Percentiles rank a stretch among this genome's conserved stretches.
phyloP scores from a whole-genome alignment of 2,797 vertebrate genomes.

The Notamacropus eugenii region DNA sequence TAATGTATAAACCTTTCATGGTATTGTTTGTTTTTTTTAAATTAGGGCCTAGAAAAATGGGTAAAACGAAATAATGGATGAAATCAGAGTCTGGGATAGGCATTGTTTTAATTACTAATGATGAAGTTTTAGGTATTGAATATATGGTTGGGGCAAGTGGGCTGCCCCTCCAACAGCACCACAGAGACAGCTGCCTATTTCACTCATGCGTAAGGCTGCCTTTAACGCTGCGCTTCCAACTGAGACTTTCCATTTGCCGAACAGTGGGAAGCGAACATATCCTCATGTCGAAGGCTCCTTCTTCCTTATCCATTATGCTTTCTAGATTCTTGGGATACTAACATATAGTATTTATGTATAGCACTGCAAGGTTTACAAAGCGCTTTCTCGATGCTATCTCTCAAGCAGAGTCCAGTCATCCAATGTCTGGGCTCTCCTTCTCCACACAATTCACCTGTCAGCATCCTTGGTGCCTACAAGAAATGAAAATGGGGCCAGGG shows the following conservation, averaged over 20 bases:
- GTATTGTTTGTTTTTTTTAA: background rate
- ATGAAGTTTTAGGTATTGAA: background rate
- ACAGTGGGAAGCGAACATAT: background rate
- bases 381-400: background rate
- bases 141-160: background rate
- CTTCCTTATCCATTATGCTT: background rate
- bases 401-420: background rate
- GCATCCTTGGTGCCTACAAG: background rate
- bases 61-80: background rate
- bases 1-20: background rate
- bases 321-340: background rate
- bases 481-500: background rate
- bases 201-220: background rate
- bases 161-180: background rate
- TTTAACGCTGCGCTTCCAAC: background rate
- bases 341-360: background rate
- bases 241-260: background rate
- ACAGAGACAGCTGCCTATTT: background rate
- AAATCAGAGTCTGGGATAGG: background rate
- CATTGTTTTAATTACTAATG: background rate
- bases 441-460: conserved; percentile 10
- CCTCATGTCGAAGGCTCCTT: background rate
- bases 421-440: background rate
- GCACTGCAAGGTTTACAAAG: background rate
- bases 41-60: background rate